Conservation (phyloP, 2,113 vertebrate genomes). For the Hassar affinis region DNA sequence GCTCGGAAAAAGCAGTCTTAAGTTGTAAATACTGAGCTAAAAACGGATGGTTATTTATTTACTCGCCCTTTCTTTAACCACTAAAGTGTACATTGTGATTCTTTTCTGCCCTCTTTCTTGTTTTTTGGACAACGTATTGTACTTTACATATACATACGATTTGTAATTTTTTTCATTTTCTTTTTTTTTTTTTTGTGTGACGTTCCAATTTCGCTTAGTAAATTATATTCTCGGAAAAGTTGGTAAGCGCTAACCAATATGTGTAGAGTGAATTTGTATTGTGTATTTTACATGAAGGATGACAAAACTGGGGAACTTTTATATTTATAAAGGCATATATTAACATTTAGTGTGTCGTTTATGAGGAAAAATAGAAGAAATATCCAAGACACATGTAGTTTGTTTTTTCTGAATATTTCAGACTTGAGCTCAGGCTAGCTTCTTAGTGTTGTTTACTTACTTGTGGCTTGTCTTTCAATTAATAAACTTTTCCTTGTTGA, state of each 20-base stretch:
- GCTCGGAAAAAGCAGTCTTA: constrained; percentile 63
- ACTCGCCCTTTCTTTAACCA: constrained; percentile 66
- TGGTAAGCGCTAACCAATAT: constrained; percentile 70
- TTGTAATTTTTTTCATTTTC: constrained; percentile 64
- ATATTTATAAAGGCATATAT: constrained; percentile 79
- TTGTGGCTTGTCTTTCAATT: constrained; percentile 82
- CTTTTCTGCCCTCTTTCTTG: constrained; percentile 18
- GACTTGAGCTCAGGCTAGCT: constrained; percentile 84
- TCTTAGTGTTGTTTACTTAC: constrained; percentile 82
- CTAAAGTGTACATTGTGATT: constrained; percentile 72
- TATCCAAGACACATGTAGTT: constrained; percentile 83
- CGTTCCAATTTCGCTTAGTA: constrained; percentile 67
- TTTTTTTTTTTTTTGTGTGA: constrained; percentile 60
- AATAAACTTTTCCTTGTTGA: constrained; percentile 81
- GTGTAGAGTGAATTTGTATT: constrained; percentile 80
- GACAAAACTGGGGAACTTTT: constrained; percentile 76
- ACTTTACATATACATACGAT: constrained; percentile 75
- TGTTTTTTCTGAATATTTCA: constrained; percentile 84
- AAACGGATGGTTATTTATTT: constrained; percentile 74
- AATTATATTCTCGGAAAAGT: constrained; percentile 71
- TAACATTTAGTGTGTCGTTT: constrained; percentile 78
- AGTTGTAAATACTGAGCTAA: constrained; percentile 73
- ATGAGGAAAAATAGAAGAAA: constrained; percentile 73
- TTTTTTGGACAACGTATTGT: constrained; percentile 72
- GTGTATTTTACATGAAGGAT: constrained; percentile 79